Conservation (phyloP, 1,140 invertebrate species). For the Brachionus rotundiformis region DNA sequence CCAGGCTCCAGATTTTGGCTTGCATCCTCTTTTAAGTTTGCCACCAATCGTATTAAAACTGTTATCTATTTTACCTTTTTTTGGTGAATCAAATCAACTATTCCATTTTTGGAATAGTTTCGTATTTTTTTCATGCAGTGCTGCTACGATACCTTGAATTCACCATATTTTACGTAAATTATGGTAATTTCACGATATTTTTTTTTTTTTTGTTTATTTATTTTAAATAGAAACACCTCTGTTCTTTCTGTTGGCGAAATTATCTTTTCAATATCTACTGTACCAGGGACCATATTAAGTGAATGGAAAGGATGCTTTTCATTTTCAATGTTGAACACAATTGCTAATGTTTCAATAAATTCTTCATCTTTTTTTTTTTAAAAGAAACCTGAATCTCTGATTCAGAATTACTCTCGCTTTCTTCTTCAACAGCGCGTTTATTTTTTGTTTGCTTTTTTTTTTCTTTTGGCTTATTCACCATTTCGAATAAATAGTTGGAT, state of each 20-base stretch:
- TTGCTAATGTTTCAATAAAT: not conserved
- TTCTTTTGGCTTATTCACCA: not conserved
- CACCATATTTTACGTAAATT: too few species aligned
- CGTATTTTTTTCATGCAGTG: too few species aligned
- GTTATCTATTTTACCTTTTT: not conserved
- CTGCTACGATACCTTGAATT: too few species aligned
- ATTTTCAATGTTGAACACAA: conserved; percentile 5
- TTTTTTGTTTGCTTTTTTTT: conserved; percentile 6
- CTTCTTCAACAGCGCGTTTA: not conserved
- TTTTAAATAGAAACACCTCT: not conserved
- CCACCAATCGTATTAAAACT: not conserved
- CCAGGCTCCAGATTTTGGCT: not conserved
- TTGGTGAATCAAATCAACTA: too few species aligned
- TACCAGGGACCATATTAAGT: not conserved
- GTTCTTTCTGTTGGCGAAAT: conserved; percentile 20
- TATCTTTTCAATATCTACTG: not conserved
- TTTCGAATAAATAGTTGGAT: not conserved
- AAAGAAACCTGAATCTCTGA: not conserved
- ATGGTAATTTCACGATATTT: too few species aligned
- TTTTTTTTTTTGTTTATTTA: not conserved
- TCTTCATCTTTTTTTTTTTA: conserved; percentile 1
- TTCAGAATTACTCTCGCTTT: not conserved
- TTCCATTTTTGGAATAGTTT: too few species aligned
- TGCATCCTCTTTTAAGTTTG: not conserved
- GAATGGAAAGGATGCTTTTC: not conserved